Percentiles rank a stretch among this genome's conserved stretches.
Evolutionary conservation across 2,113 vertebrate species (phyloP).

Genomic region (Crocuta crocuta): DNA sequence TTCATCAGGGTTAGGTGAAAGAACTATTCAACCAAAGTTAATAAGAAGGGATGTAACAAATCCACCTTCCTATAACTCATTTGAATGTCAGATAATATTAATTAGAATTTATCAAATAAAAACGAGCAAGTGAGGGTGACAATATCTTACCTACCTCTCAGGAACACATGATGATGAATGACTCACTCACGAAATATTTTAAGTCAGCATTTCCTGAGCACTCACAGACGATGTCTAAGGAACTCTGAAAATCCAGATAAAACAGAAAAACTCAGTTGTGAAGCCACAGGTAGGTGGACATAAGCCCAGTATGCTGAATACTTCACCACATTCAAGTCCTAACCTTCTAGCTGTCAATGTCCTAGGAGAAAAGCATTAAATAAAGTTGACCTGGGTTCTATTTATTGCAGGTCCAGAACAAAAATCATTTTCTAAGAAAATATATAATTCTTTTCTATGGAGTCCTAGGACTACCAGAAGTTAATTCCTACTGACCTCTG

Average conservation of each 20-base stretch:
- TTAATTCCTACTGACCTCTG: neutral
- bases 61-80: conserved; percentile 37
- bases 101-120: conserved; percentile 73
- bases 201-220: conserved; percentile 51
- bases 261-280: neutral
- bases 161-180: conserved; percentile 52
- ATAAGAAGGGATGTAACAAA: conserved; percentile 61
- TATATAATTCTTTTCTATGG: neutral
- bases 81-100: conserved; percentile 70
- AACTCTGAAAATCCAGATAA: conserved; percentile 20
- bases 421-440: neutral
- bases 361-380: neutral
- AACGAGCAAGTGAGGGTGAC: conserved; percentile 41
- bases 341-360: neutral
- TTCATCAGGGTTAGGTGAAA: conserved; percentile 52
- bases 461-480: neutral
- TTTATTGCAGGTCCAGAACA: neutral
- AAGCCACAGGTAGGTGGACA: neutral
- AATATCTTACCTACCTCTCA: conserved; percentile 44
- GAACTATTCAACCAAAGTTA: conserved; percentile 66
- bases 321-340: neutral
- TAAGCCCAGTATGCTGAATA: neutral
- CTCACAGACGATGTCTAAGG: neutral
- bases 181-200: conserved; percentile 45
- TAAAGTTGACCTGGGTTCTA: neutral